Percentiles rank a stretch among this genome's conserved stretches.
Evolutionary conservation across 2,888 invertebrate genomes (phyloP).

Genomic region (Mesorhabditis spiculigera): DNA sequence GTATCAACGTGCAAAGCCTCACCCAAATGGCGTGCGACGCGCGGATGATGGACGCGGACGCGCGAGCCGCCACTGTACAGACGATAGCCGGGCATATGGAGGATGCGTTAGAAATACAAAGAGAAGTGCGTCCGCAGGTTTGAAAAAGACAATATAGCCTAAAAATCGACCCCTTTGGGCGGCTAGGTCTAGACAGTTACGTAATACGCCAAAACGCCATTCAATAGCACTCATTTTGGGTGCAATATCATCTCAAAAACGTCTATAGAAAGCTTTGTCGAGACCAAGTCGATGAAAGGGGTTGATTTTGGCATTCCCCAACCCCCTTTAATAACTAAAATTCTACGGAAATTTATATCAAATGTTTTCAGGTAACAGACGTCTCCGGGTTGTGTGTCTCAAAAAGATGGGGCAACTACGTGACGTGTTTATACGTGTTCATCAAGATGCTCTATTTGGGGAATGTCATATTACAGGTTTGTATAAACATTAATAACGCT

Average conservation of each 20-base stretch:
- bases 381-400: constrained; percentile 58
- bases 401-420: constrained; percentile 59
- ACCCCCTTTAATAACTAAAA: too few species aligned
- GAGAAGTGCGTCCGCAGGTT: constrained; percentile 53
- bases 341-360: too few species aligned
- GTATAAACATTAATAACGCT: not conserved
- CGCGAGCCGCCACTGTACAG: constrained; percentile 58
- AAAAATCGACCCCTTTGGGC: too few species aligned
- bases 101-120: constrained; percentile 58
- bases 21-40: constrained; percentile 61
- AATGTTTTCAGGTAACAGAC: constrained; percentile 52
- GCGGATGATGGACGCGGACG: constrained; percentile 59
- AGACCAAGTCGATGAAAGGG: too few species aligned
- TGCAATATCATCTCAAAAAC: not conserved
- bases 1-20: constrained; percentile 62
- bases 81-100: constrained; percentile 60
- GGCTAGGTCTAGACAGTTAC: too few species aligned
- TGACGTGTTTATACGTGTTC: constrained; percentile 59
- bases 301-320: too few species aligned
- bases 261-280: too few species aligned
- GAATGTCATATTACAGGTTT: constrained; percentile 55
- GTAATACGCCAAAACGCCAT: too few species aligned
- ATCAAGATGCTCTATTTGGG: constrained; percentile 59
- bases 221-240: not conserved
- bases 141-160: too few species aligned